Conservation (phyloP, 2,113 vertebrate species). For the Capra hircus region DNA sequence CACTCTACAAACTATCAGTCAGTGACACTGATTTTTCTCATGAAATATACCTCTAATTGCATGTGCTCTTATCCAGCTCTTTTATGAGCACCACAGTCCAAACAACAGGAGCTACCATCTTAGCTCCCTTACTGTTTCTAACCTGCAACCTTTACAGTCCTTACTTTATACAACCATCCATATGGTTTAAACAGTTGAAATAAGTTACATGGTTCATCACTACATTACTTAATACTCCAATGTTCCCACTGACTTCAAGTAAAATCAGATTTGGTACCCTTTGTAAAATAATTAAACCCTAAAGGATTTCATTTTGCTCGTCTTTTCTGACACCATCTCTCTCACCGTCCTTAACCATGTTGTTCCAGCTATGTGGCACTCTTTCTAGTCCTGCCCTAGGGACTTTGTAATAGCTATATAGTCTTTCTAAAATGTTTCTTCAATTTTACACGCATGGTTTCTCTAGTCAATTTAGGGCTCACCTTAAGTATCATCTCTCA, state of each 20-base stretch:
- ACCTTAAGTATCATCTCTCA: background rate
- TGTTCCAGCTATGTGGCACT: rapidly evolving
- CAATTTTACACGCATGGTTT: background rate
- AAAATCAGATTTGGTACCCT: background rate
- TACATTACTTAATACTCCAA: background rate
- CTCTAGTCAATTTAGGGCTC: background rate
- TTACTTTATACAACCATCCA: background rate
- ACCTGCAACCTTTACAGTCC: rapidly evolving
- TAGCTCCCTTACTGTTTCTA: background rate
- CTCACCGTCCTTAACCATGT: background rate
- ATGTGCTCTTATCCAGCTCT: background rate
- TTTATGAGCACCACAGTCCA: background rate
- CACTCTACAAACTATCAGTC: too few relatives aligned
- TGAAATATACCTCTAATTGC: background rate
- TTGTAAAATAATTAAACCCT: background rate
- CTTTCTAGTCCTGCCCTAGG: background rate
- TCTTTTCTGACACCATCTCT: background rate
- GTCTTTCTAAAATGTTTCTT: background rate
- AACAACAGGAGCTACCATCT: background rate
- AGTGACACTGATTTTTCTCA: background rate
- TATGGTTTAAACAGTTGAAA: background rate
- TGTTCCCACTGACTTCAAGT: background rate
- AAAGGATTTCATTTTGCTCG: background rate
- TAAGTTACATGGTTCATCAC: background rate
- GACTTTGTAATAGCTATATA: background rate